Evolutionary conservation across 2,797 vertebrate species (phyloP).

Genomic region (Hippocampus kuda): DNA sequence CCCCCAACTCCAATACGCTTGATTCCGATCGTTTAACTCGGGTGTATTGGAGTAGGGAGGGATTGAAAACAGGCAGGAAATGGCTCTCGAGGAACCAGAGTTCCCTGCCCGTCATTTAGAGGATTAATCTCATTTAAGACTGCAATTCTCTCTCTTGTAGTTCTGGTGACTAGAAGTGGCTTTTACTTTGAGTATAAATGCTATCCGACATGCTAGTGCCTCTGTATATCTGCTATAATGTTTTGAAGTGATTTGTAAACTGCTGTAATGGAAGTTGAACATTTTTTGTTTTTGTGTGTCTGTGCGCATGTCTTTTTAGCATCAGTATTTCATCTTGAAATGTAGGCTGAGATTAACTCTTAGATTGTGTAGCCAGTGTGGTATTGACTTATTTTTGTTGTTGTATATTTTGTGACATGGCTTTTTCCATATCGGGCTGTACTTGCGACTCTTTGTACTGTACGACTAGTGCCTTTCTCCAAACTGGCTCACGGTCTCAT

Average conservation of each 20-base stretch:
- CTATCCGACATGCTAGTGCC: slow-evolving; percentile 67
- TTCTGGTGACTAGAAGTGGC: slow-evolving; percentile 78
- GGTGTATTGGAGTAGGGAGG: too few relatives aligned
- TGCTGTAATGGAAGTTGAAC: slow-evolving; percentile 93
- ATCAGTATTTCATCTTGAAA: slow-evolving; percentile 89
- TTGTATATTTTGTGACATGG: slow-evolving; percentile 19
- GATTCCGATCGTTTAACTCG: too few relatives aligned
- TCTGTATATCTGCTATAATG: slow-evolving; percentile 78
- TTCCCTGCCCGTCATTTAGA: slow-evolving; percentile 42
- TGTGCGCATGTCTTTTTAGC: slow-evolving; percentile 59
- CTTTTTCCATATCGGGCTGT: slow-evolving; percentile 41
- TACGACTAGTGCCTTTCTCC: slow-evolving; percentile 62
- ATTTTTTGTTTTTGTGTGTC: slow-evolving; percentile 46
- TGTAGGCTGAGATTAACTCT: slow-evolving; percentile 82
- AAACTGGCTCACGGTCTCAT: slow-evolving; percentile 28
- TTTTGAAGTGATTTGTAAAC: slow-evolving; percentile 95
- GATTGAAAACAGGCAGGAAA: too few relatives aligned
- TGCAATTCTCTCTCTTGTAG: slow-evolving; percentile 75
- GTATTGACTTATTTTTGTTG: slow-evolving; percentile 75
- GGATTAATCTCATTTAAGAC: slow-evolving; percentile 89
- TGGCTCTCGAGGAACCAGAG: too few relatives aligned
- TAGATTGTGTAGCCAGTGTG: slow-evolving; percentile 83
- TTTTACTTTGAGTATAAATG: slow-evolving; percentile 68
- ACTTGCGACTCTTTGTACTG: slow-evolving; percentile 53
- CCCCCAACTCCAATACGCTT: too few relatives aligned